Percentiles rank a stretch among this genome's conserved stretches.
Conservation (phyloP, 2,797 vertebrate genomes). For the Amniataba percoides region DNA sequence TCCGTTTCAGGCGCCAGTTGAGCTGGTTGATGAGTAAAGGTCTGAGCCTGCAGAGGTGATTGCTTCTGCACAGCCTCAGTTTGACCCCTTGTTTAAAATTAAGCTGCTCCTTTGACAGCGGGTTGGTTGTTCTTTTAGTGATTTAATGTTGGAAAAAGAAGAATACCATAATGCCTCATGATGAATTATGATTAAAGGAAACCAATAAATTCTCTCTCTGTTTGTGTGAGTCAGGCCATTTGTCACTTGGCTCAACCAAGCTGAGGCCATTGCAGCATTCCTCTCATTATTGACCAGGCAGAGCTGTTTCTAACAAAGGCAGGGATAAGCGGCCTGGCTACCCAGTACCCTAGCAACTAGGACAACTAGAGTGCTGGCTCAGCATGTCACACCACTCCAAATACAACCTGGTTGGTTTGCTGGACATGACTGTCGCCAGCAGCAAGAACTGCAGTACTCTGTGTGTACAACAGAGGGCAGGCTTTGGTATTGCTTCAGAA, state of each 20-base stretch:
- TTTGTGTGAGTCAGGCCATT: constrained; percentile 29
- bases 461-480: constrained; percentile 66
- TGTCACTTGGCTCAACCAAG: constrained; percentile 27
- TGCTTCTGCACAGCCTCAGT: constrained; percentile 4
- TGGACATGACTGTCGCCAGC: constrained; percentile 6
- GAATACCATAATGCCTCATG: neutral
- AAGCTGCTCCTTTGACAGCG: neutral
- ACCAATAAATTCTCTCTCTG: neutral
- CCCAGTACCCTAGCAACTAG: constrained; percentile 38
- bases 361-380: constrained; percentile 68
- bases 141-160: neutral
- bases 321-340: constrained; percentile 62
- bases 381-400: constrained; percentile 53
- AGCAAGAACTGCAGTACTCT: constrained; percentile 28
- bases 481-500: constrained; percentile 10
- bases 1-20: constrained; percentile 14
- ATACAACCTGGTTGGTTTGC: constrained; percentile 41
- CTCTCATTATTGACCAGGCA: constrained; percentile 51
- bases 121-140: neutral
- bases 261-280: constrained; percentile 58
- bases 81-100: constrained; percentile 10
- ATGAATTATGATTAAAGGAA: neutral
- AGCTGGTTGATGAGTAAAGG: constrained; percentile 47
- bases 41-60: constrained; percentile 23
- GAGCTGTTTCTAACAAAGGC: constrained; percentile 67